phyloP scores from a whole-genome alignment of 2,888 invertebrate genomes.

The Pandemis heparana region DNA sequence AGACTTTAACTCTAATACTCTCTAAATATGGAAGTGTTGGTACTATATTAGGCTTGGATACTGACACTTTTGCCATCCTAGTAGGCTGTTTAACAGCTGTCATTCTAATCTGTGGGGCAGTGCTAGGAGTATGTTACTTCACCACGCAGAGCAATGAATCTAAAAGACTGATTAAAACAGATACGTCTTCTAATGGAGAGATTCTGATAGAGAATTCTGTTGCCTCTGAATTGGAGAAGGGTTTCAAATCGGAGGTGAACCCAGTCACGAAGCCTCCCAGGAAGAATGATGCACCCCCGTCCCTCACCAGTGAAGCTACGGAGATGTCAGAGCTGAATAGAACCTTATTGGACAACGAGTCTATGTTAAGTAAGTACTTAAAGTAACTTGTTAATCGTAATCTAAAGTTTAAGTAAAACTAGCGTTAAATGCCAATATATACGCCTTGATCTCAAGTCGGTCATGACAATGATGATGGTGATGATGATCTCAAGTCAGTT shows the following conservation, averaged over 20 bases:
- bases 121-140: slow-evolving; percentile 83
- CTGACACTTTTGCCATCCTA: slow-evolving; percentile 83
- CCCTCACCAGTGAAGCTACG: slow-evolving; percentile 88
- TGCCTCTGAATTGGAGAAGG: slow-evolving; percentile 92
- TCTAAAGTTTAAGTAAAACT: too few relatives aligned
- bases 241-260: slow-evolving; percentile 92
- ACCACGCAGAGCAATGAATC: slow-evolving; percentile 80
- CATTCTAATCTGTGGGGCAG: slow-evolving; percentile 78
- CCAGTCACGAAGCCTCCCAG: slow-evolving; percentile 93
- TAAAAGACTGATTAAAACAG: slow-evolving; percentile 87
- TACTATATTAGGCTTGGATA: slow-evolving; percentile 77
- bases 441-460: too few relatives aligned
- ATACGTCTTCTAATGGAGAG: slow-evolving; percentile 87
- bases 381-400: too few relatives aligned
- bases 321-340: slow-evolving; percentile 93
- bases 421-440: too few relatives aligned
- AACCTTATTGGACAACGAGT: slow-evolving; percentile 91
- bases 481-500: too few relatives aligned
- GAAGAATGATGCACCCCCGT: slow-evolving; percentile 88
- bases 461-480: too few relatives aligned
- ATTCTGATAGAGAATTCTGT: slow-evolving; percentile 90
- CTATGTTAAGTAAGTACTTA: slow-evolving; percentile 90
- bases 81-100: slow-evolving; percentile 79
- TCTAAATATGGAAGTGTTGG: slow-evolving; percentile 78
- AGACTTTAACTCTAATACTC: slow-evolving; percentile 88